Evolutionary conservation across 2,888 invertebrate genomes (phyloP).

Genomic region (Platerodrilus igneus): DNA sequence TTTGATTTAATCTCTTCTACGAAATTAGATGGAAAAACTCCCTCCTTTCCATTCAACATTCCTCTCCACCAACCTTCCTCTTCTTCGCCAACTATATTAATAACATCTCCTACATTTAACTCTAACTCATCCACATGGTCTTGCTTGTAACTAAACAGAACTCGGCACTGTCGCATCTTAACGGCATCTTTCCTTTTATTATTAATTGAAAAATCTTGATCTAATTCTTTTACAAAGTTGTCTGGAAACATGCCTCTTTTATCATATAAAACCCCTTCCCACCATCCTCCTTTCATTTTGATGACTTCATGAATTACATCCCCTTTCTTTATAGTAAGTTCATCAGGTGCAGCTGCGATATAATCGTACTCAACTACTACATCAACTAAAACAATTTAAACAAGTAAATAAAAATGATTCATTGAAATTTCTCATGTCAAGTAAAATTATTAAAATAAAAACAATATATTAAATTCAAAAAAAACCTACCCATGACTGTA

Average conservation of each 20-base stretch:
- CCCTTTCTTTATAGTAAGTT: conserved; percentile 76
- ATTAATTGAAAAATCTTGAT: conserved; percentile 30
- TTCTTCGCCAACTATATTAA: conserved; percentile 86
- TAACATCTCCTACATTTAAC: conserved; percentile 80
- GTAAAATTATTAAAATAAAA: too few species aligned
- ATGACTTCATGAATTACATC: conserved; percentile 78
- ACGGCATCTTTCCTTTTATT: conserved; percentile 39
- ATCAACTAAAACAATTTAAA: conserved; percentile 48
- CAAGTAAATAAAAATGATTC: too few species aligned
- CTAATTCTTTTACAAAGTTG: conserved; percentile 76
- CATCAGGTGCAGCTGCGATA: conserved; percentile 79
- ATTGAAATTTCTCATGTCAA: too few species aligned
- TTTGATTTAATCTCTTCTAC: conserved; percentile 54
- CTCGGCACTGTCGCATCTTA: conserved; percentile 67
- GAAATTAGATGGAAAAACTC: conserved; percentile 96
- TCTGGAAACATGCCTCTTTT: conserved; percentile 88
- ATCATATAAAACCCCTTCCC: conserved; percentile 80
- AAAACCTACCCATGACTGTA: conserved; percentile 25
- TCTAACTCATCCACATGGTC: conserved; percentile 90
- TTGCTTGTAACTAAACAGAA: conserved; percentile 86
- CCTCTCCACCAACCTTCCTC: conserved; percentile 96
- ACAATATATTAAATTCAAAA: too few species aligned
- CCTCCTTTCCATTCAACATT: conserved; percentile 70
- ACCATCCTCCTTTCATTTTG: conserved; percentile 81
- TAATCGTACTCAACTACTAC: conserved; percentile 85